phyloP scores from a whole-genome alignment of 1,140 invertebrate species.

The Stegodyphus mimosarum region DNA sequence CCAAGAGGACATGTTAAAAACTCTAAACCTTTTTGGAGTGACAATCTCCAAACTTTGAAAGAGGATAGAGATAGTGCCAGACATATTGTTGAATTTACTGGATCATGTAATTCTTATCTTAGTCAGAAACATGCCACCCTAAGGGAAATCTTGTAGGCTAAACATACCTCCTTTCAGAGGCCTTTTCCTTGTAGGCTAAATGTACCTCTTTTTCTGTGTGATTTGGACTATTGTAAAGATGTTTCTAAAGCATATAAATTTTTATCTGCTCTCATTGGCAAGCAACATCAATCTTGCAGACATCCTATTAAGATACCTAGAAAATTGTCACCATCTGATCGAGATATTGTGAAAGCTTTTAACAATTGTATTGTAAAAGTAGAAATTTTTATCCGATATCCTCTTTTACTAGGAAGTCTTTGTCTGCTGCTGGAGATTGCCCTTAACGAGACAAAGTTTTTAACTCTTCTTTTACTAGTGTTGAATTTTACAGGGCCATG shows the following conservation, averaged over 20 bases:
- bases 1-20: slow-evolving; percentile 10
- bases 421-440: neutral
- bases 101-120: neutral
- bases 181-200: too few relatives aligned
- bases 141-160: slow-evolving; percentile 3
- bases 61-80: slow-evolving; percentile 1
- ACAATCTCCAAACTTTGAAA: neutral
- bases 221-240: slow-evolving; percentile 11
- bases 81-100: neutral
- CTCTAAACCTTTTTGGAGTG: slow-evolving; percentile 13
- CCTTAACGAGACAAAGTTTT: neutral
- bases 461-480: neutral
- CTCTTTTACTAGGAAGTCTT: neutral
- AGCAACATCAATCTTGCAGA: neutral
- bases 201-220: neutral
- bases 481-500: neutral
- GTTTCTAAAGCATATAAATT: neutral
- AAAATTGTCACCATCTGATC: neutral
- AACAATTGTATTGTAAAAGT: neutral
- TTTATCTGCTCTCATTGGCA: slow-evolving; percentile 1
- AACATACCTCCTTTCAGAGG: slow-evolving; percentile 1
- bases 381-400: neutral
- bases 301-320: neutral
- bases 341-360: slow-evolving; percentile 13
- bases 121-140: neutral